Evolutionary conservation across 2,113 vertebrate genomes (phyloP).

Genomic region (Siphamia tubifer): DNA sequence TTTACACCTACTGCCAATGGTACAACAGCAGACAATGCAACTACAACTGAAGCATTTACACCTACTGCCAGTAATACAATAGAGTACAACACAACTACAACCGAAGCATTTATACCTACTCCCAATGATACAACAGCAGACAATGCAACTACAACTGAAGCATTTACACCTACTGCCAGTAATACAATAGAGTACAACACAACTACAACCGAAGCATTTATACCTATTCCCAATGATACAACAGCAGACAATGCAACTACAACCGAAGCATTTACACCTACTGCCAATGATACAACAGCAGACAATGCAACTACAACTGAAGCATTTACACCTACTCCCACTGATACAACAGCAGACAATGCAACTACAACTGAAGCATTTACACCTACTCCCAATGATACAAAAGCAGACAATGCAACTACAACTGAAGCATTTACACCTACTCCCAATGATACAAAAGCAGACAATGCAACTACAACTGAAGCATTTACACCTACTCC

Average conservation of each 20-base stretch:
- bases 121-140: neutral
- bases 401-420: neutral
- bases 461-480: neutral
- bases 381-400: too few relatives aligned
- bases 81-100: neutral
- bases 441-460: neutral
- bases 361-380: neutral
- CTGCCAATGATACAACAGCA: neutral
- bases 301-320: neutral
- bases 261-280: neutral
- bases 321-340: neutral
- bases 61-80: too few relatives aligned
- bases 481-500: neutral
- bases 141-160: neutral
- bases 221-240: neutral
- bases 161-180: neutral
- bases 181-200: neutral
- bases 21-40: neutral
- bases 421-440: neutral
- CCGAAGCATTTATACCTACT: rapidly evolving
- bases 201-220: neutral
- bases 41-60: too few relatives aligned
- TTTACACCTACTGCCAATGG: neutral
- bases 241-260: neutral
- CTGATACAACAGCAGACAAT: neutral